Conservation (phyloP, 1,140 invertebrate genomes). For the Laodelphax striatellus region DNA sequence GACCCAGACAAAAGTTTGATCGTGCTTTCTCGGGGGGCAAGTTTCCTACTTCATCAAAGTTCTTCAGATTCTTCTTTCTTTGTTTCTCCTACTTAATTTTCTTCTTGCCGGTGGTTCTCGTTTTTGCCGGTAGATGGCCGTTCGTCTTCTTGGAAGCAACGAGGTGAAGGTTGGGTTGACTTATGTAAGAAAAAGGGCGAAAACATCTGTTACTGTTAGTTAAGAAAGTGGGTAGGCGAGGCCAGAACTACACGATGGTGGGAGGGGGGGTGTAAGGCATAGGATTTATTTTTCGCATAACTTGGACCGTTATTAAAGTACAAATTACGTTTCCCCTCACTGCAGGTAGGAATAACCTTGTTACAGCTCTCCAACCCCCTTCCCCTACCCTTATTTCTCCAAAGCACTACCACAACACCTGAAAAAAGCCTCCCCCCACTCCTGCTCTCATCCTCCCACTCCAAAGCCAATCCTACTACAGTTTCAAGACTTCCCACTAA, state of each 20-base stretch:
- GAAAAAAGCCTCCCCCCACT: neutral
- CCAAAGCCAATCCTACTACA: neutral
- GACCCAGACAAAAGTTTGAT: no score
- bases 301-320: slow-evolving; percentile 2
- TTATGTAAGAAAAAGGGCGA: neutral
- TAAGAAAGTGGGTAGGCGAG: no score
- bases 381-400: neutral
- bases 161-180: neutral
- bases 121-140: no score
- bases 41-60: slow-evolving; percentile 1
- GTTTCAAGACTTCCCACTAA: neutral
- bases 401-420: neutral
- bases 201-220: neutral
- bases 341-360: neutral
- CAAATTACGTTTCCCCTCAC: neutral
- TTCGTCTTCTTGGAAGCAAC: no score
- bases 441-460: neutral
- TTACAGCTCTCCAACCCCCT: neutral
- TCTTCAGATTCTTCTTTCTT: neutral
- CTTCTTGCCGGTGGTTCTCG: no score
- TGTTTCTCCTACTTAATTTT: no score
- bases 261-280: neutral
- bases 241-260: no score
- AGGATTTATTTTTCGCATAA: slow-evolving; percentile 2
- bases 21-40: neutral